These are phyloP conservation scores for Phylloscopus whistleri DNA, from an alignment of 2,113 vertebrate species.

Conservation along the genomic window DNA sequence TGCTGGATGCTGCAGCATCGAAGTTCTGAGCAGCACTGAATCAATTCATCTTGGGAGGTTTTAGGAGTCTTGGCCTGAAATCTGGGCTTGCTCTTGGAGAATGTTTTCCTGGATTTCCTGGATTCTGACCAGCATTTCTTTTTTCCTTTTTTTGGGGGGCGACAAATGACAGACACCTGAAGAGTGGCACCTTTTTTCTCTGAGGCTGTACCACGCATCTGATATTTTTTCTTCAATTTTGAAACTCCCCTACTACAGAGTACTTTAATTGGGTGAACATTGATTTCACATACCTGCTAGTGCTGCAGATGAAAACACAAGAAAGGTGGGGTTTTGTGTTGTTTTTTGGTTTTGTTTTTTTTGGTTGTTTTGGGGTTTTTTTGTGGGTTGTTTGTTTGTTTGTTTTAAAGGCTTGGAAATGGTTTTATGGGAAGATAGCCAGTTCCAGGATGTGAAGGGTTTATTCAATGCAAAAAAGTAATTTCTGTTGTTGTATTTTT, in stretches of 20 bases:
- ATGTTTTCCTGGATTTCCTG: background rate
- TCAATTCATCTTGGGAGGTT: background rate
- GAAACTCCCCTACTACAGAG: background rate
- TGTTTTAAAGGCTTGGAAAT: background rate
- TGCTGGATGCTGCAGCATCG: background rate
- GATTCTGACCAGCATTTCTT: background rate
- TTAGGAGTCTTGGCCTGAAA: background rate
- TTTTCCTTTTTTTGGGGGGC: rapidly evolving
- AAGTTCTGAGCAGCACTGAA: background rate
- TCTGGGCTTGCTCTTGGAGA: background rate
- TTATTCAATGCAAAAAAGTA: background rate
- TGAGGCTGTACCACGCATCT: background rate
- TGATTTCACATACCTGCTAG: background rate
- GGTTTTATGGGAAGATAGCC: background rate
- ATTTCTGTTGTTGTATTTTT: background rate
- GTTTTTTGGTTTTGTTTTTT: too few species aligned
- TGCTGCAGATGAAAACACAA: background rate
- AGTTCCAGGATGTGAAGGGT: background rate
- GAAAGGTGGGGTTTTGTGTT: background rate
- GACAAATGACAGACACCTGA: background rate
- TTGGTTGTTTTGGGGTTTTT: too few species aligned
- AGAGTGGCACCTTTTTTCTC: background rate
- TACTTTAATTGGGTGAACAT: background rate
- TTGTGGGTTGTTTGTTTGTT: too few species aligned
- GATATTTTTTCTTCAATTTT: background rate